Percentiles rank a stretch among this genome's conserved stretches.
These are phyloP conservation scores for Promerops cafer DNA, from an alignment of 2,113 vertebrate species.

Conservation along the genomic window DNA sequence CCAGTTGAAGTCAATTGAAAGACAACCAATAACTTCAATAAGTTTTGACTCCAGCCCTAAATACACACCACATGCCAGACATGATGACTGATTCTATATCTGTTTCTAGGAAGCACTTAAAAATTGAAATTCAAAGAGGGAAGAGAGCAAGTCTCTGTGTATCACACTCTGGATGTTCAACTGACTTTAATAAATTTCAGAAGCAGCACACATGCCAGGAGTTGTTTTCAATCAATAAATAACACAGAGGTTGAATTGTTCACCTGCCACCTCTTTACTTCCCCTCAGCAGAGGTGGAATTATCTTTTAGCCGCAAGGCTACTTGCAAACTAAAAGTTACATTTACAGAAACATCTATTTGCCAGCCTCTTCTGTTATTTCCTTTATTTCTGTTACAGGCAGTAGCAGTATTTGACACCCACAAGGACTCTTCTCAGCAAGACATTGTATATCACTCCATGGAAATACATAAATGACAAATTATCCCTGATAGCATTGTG, in stretches of 20 bases:
- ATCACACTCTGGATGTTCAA: background rate
- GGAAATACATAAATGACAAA: slow-evolving; percentile 69
- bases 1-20: slow-evolving; percentile 25
- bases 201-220: background rate
- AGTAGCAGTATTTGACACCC: slow-evolving; percentile 57
- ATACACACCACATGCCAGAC: background rate
- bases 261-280: slow-evolving; percentile 9
- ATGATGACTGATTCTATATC: background rate
- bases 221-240: slow-evolving; percentile 48
- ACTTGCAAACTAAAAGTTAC: slow-evolving; percentile 37
- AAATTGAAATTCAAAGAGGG: slow-evolving; percentile 20
- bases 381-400: slow-evolving; percentile 51
- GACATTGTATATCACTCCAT: slow-evolving; percentile 64
- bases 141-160: slow-evolving; percentile 3
- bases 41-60: slow-evolving; percentile 22
- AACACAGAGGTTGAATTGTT: slow-evolving; percentile 28
- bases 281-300: slow-evolving; percentile 16
- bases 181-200: slow-evolving; percentile 36
- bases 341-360: slow-evolving; percentile 61
- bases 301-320: slow-evolving; percentile 40
- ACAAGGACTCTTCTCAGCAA: slow-evolving; percentile 63
- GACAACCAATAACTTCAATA: background rate
- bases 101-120: slow-evolving; percentile 38
- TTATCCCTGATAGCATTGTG: slow-evolving; percentile 53
- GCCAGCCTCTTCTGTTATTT: background rate